Base-by-base conservation (phyloP, 2,113 vertebrate species). In the Apus apus region DNA sequence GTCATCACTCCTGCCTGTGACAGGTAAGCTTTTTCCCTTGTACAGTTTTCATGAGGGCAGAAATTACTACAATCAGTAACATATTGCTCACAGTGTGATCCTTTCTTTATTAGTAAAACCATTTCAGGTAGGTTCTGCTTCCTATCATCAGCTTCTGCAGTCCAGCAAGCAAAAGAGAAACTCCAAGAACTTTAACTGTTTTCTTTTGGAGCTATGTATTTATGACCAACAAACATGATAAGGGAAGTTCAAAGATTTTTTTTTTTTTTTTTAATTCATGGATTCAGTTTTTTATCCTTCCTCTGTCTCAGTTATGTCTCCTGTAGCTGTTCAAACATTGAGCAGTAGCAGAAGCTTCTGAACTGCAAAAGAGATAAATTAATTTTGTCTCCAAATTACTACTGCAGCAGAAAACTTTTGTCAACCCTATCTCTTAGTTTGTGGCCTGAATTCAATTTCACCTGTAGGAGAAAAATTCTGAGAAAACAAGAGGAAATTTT, bases 71-170 rank as follows among this genome's bases (percentile, higher is more conserved):
- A 27, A 2, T 15, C 9, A 40, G 11, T 12, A 86, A 66, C 17
- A 3, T 14, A n/a, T 0, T 23, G 56, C 3, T 21, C 25, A 12
- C 34, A 29, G 3, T 1, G 40, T 6, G 17, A 54, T 6, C 7
- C 43, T 58, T 57, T n/a, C 32, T 16, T 45, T 77, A 45, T 15
- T 5, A 43, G 6, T 30, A 56, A 48, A 72, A 22, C 12, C 13
- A 14, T 75, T 85, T 38, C 68, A 34, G 26, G 38, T 36, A 46
- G 25, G 12, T 34, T 93, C 68, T 60, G 38, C 15, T 45, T 17
- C 16, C 29, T 36, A 38, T 48, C 29, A 30, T 2, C 2, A 2
- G 7, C 54, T 81, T 76, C 23, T 60, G 14, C 32, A 67, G 76
- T 32, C 51, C 53, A 76, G 58, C 15, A 62, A 77, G 30, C 4